Evolutionary conservation across 2,113 vertebrate genomes (phyloP).

Genomic region (Leucosticte australis): DNA sequence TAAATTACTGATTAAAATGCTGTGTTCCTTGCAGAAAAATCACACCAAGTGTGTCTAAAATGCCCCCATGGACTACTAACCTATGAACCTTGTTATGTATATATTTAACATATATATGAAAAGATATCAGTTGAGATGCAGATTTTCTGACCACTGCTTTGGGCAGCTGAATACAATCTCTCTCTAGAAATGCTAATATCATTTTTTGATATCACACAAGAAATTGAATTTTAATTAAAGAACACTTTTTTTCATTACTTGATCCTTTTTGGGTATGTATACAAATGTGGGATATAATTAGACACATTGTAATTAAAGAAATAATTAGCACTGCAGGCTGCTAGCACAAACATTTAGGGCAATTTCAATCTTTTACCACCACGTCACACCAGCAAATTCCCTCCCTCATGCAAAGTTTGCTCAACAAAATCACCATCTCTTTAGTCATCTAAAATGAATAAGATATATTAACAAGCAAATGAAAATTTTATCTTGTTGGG

Average conservation of each 20-base stretch:
- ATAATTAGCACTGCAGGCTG: conserved; percentile 44
- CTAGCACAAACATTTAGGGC: conserved; percentile 25
- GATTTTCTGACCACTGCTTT: conserved; percentile 18
- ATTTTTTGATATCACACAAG: conserved; percentile 41
- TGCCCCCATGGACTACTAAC: neutral
- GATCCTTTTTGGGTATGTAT: neutral
- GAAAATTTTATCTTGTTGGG: neutral
- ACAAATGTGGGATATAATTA: conserved; percentile 53
- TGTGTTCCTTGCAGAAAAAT: conserved; percentile 10
- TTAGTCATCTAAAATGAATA: neutral
- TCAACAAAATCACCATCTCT: conserved; percentile 25
- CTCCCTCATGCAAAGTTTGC: neutral
- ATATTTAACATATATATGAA: neutral
- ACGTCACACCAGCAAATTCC: conserved; percentile 39
- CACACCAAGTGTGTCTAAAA: neutral
- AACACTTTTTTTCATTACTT: neutral
- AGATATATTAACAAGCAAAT: neutral
- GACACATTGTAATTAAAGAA: conserved; percentile 49
- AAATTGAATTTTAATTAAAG: conserved; percentile 49
- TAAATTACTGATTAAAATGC: neutral
- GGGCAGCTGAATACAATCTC: neutral
- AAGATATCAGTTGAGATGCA: neutral
- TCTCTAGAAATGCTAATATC: conserved; percentile 23
- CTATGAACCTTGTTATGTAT: neutral
- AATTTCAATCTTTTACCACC: conserved; percentile 47